phyloP scores from a whole-genome alignment of 2,888 invertebrate species.

The Arrhopalites spinosus region DNA sequence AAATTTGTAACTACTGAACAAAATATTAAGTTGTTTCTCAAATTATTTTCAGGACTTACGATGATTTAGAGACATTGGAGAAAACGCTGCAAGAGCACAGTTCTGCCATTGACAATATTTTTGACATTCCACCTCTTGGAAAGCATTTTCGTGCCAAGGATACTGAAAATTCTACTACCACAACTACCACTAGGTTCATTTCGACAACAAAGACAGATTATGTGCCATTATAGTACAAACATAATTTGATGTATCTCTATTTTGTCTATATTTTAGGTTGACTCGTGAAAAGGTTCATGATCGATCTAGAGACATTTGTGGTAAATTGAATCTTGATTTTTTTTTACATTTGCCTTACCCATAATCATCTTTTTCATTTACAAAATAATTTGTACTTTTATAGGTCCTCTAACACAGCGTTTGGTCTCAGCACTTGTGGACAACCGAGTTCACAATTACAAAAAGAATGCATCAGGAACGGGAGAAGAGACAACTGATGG shows the following conservation, averaged over 20 bases:
- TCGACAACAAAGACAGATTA: too few species aligned
- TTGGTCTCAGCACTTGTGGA: slow-evolving; percentile 31
- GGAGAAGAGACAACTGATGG: neutral
- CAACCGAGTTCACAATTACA: slow-evolving; percentile 6
- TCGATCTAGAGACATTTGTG: neutral
- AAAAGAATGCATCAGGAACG: neutral
- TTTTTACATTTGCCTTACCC: too few species aligned
- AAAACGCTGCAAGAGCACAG: slow-evolving; percentile 18
- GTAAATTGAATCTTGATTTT: too few species aligned
- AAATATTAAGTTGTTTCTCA: too few species aligned
- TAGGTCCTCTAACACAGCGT: slow-evolving; percentile 28
- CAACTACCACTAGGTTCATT: neutral
- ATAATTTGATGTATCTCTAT: neutral
- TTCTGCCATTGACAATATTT: neutral
- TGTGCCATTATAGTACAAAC: too few species aligned
- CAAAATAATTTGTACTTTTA: slow-evolving; percentile 19
- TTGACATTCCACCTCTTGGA: slow-evolving; percentile 28
- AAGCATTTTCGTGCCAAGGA: slow-evolving; percentile 21
- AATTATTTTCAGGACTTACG: too few species aligned
- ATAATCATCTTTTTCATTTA: too few species aligned
- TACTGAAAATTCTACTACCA: neutral
- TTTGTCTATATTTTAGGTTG: neutral
- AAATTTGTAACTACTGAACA: too few species aligned
- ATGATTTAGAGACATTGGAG: slow-evolving; percentile 25
- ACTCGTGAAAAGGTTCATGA: neutral